These are phyloP conservation scores for Ligdia adustata DNA, from an alignment of 2,888 invertebrate genomes.

Conservation along the genomic window DNA sequence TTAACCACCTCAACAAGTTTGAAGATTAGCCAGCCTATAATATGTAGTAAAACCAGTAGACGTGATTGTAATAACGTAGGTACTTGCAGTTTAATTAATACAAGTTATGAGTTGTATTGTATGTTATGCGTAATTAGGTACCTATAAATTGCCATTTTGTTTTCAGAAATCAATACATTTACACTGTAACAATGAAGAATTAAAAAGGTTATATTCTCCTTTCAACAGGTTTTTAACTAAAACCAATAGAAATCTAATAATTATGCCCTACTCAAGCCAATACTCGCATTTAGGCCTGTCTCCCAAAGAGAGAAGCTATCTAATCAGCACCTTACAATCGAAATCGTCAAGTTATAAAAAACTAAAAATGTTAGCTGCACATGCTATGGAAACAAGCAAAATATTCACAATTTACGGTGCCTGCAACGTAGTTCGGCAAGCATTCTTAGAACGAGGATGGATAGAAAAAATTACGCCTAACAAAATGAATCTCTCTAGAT, in stretches of 20 bases:
- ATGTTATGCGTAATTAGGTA: too few species aligned
- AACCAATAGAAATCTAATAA: conserved; percentile 22
- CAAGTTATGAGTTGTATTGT: too few species aligned
- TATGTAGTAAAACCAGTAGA: neutral
- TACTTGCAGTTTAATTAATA: too few species aligned
- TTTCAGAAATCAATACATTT: conserved; percentile 18
- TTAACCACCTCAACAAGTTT: conserved; percentile 1
- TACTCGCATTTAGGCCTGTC: conserved; percentile 52
- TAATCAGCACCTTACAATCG: conserved; percentile 64
- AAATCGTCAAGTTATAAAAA: conserved; percentile 52
- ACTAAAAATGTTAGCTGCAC: conserved; percentile 71
- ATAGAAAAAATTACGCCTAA: conserved; percentile 85
- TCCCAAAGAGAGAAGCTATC: conserved; percentile 64
- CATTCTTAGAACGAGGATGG: conserved; percentile 87
- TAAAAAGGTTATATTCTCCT: conserved; percentile 45
- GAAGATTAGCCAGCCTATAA: neutral
- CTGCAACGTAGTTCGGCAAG: conserved; percentile 80
- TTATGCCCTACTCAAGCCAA: conserved; percentile 33
- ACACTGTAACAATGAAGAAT: conserved; percentile 39
- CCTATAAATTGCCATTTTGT: too few species aligned
- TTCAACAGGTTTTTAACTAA: conserved; percentile 46
- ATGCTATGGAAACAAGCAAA: conserved; percentile 77
- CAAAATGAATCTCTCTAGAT: conserved; percentile 66
- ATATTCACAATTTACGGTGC: conserved; percentile 82
- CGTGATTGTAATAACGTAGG: neutral